A percentile compares a stretch with the other conserved stretches of the same genome.
Evolutionary conservation across 1,140 invertebrate genomes (phyloP).

Genomic region (Pogonognathellus flavescens): DNA sequence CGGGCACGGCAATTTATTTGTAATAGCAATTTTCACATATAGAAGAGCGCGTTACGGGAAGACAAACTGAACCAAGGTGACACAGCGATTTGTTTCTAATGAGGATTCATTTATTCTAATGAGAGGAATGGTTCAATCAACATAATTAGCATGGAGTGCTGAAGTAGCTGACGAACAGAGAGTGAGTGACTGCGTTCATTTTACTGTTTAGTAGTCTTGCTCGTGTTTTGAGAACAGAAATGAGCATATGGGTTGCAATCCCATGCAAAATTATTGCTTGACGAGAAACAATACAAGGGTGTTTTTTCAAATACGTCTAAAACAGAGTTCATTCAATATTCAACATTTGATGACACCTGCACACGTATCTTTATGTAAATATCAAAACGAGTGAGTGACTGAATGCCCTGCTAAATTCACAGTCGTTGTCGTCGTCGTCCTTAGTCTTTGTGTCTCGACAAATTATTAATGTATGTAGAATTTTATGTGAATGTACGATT

Average conservation of each 20-base stretch:
- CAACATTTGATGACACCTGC: constrained; percentile 53
- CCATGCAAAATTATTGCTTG: constrained; percentile 36
- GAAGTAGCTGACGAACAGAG: no score
- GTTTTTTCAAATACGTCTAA: constrained; percentile 2
- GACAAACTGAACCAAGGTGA: constrained; percentile 46
- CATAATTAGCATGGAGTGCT: constrained; percentile 51
- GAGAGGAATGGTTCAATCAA: constrained; percentile 53
- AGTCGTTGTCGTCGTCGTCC: neutral
- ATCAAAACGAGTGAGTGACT: neutral
- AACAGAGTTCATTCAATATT: constrained; percentile 46
- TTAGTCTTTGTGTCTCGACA: neutral
- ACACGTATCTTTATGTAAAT: constrained; percentile 51
- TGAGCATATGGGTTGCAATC: constrained; percentile 40
- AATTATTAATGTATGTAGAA: neutral
- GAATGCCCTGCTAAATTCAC: neutral
- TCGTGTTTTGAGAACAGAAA: constrained; percentile 9
- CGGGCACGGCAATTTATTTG: neutral
- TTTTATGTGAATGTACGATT: neutral
- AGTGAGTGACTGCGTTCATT: neutral
- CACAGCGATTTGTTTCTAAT: constrained; percentile 41
- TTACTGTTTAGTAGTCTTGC: neutral
- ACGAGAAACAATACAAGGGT: constrained; percentile 31
- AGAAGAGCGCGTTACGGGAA: constrained; percentile 6
- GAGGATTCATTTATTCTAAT: constrained; percentile 53
- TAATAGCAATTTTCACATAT: neutral